Percentiles rank a stretch among this genome's conserved stretches.
Conservation (phyloP, 2,888 invertebrate genomes). For the Drosophila multiciliata region DNA sequence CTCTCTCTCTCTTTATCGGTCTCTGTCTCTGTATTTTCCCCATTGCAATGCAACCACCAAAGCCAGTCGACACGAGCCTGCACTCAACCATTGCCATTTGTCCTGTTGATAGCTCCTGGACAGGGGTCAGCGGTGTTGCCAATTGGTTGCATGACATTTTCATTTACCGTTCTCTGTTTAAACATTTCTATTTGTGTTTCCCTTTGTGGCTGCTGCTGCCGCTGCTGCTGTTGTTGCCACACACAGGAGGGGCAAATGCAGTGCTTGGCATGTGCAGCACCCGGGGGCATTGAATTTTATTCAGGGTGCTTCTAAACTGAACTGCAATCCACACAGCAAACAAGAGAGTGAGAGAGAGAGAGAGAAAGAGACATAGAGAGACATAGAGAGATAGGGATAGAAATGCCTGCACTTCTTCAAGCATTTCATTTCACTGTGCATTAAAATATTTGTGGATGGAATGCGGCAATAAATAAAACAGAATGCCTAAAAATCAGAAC, state of each 20-base stretch:
- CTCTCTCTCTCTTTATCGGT: neutral
- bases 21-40: neutral
- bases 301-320: slow-evolving; percentile 15
- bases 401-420: neutral
- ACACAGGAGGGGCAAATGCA: slow-evolving; percentile 57
- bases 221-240: slow-evolving; percentile 23
- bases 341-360: neutral
- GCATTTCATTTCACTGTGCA: neutral
- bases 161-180: slow-evolving; percentile 39
- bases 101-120: slow-evolving; percentile 41
- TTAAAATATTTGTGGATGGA: neutral
- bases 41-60: slow-evolving; percentile 53
- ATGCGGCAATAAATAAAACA: neutral
- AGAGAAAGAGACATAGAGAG: neutral
- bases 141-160: slow-evolving; percentile 72
- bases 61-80: slow-evolving; percentile 33
- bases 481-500: neutral
- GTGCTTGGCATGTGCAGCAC: slow-evolving; percentile 58
- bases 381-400: neutral
- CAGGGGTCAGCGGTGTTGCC: slow-evolving; percentile 64
- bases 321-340: slow-evolving; percentile 22
- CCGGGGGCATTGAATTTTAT: slow-evolving; percentile 39
- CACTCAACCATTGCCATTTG: slow-evolving; percentile 45
- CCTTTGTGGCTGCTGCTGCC: slow-evolving; percentile 9
- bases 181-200: slow-evolving; percentile 26